phyloP scores from a whole-genome alignment of 1,140 invertebrate genomes.

The Hormaphis cornu region DNA sequence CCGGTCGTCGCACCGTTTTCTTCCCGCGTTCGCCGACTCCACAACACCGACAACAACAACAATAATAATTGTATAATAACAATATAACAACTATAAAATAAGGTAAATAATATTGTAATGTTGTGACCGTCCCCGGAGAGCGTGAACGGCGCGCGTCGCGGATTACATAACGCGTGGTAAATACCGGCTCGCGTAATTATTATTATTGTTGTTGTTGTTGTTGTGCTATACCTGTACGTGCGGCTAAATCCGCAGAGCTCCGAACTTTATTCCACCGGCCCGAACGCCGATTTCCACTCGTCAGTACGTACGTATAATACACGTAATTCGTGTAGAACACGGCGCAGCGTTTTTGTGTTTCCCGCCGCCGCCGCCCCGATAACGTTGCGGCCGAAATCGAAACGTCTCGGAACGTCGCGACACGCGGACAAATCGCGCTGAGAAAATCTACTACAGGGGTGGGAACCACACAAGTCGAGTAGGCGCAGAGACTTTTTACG shows the following conservation, averaged over 20 bases:
- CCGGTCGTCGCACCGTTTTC: too few species aligned
- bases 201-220: slow-evolving; percentile 3
- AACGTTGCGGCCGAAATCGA: too few species aligned
- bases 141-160: background rate
- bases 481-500: too few species aligned
- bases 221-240: background rate
- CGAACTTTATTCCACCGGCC: background rate
- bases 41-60: background rate
- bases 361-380: too few species aligned
- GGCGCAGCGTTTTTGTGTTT: too few species aligned
- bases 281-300: background rate
- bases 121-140: slow-evolving; percentile 1
- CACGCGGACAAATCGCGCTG: too few species aligned
- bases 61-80: slow-evolving; percentile 10
- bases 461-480: too few species aligned
- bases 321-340: too few species aligned
- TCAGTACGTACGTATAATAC: background rate
- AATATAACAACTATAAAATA: slow-evolving; percentile 28
- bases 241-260: background rate
- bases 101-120: slow-evolving; percentile 28
- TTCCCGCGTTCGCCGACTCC: background rate
- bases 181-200: slow-evolving; percentile 20
- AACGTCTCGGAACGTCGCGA: too few species aligned
- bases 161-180: slow-evolving; percentile 10
- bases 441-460: too few species aligned